A percentile compares a stretch with the other conserved stretches of the same genome.
Evolutionary conservation across 2,113 vertebrate species (phyloP).

Genomic region (Butorides virescens): DNA sequence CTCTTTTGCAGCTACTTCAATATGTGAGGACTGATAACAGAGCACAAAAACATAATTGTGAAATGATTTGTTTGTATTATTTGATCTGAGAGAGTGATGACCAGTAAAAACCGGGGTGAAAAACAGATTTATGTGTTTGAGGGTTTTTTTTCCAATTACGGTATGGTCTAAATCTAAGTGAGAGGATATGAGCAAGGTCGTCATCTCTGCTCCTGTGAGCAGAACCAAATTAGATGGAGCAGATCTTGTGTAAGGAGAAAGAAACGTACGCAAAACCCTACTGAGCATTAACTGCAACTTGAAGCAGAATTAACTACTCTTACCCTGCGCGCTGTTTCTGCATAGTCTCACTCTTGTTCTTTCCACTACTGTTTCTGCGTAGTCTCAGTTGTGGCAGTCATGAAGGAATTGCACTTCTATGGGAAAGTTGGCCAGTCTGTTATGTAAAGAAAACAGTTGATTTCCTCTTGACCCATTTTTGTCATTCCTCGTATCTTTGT

Average conservation of each 20-base stretch:
- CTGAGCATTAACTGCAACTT: background rate
- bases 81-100: background rate
- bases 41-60: background rate
- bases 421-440: background rate
- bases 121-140: background rate
- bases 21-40: slow-evolving; percentile 13
- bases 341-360: background rate
- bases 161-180: background rate
- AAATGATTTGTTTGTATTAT: slow-evolving; percentile 1
- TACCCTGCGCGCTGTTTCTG: background rate
- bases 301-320: background rate
- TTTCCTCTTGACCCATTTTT: background rate
- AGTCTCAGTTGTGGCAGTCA: background rate
- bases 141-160: background rate
- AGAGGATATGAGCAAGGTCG: background rate
- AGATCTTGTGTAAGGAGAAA: background rate
- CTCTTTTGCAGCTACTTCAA: background rate
- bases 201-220: background rate
- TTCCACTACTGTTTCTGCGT: background rate
- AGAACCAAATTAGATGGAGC: background rate
- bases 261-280: background rate
- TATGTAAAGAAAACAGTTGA: slow-evolving; percentile 11
- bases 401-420: background rate
- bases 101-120: background rate
- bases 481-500: background rate